Evolutionary conservation across 2,888 invertebrate genomes (phyloP).

Genomic region (Drosophila subquinaria): DNA sequence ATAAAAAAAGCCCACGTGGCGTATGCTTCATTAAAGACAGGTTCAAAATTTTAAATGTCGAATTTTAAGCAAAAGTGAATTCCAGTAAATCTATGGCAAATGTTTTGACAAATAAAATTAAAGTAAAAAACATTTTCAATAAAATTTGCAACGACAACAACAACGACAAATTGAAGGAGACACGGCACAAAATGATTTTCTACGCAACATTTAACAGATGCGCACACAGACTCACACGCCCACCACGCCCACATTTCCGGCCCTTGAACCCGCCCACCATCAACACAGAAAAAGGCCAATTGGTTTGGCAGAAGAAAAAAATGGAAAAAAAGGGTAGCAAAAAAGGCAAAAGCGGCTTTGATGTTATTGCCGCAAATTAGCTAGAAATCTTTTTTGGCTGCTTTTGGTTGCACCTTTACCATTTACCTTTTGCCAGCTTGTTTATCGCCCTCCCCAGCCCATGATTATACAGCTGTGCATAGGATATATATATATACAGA

Average conservation of each 20-base stretch:
- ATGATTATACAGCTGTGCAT: conserved; percentile 50
- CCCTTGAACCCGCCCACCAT: conserved; percentile 27
- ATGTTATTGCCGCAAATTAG: conserved; percentile 81
- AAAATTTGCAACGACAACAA: neutral
- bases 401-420: conserved; percentile 53
- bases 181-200: conserved; percentile 47
- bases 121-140: neutral
- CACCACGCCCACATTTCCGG: conserved; percentile 47
- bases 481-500: conserved; percentile 19
- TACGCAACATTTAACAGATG: conserved; percentile 70
- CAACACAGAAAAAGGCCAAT: conserved; percentile 59
- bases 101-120: conserved; percentile 15
- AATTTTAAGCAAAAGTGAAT: neutral
- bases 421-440: conserved; percentile 61
- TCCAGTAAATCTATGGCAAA: neutral
- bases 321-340: conserved; percentile 47
- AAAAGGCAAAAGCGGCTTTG: conserved; percentile 66
- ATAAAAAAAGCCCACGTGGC: neutral
- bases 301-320: conserved; percentile 32
- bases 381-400: conserved; percentile 75
- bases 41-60: neutral
- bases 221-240: conserved; percentile 38
- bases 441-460: neutral
- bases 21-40: conserved; percentile 8
- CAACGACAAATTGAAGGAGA: neutral